Base-by-base conservation (phyloP, 1,140 invertebrate genomes). In the Sarcophaga peregrina region DNA sequence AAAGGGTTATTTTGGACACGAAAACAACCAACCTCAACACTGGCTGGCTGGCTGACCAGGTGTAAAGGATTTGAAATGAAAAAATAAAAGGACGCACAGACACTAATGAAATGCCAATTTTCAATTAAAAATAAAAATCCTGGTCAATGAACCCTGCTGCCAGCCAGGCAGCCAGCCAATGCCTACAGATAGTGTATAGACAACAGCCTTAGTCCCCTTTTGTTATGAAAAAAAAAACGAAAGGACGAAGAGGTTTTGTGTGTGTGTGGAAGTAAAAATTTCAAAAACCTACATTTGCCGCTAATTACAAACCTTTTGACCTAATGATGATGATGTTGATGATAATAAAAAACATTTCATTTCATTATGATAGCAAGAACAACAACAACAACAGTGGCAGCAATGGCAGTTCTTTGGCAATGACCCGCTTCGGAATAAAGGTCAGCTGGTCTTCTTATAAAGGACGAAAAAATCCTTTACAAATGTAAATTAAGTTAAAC, bases 281-380 rank as follows among this genome's bases (percentile, higher is more conserved):
- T 25, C 10, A 50, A 78, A 78, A 47, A 78, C 75, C 47, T 78
- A 52, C 75, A 52, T 50, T 20, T 48, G 75, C 75, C 75, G 75
- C 75, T 78, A 78, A 78, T 78, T 78, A 78, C 75, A 78, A 78
- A 78, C 75, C 75, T 78, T 78, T 47, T 78, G 75, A 78, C 75
- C 75, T 78, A 78, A 78, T 78, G 75, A 78, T 78, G 37, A 72
- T 17, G 20, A 72, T 72, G 37, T 9, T 20, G 62, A 72, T 11
- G 4, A 25, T n/a, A n/a, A n/a, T n/a, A 25, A 72, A 20, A 78
- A 50, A 50, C 75, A 17, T 52, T 78, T 52, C 47, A 20, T 8
- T 72, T 20, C 17, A 17, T 25, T 25, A 20, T 47, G 7, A 52
- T 50, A 50, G 8, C 47, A 20, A 17, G n/a, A 46, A 46, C 45